Base-by-base conservation (phyloP, 2,113 vertebrate species). In the Candoia aspera region DNA sequence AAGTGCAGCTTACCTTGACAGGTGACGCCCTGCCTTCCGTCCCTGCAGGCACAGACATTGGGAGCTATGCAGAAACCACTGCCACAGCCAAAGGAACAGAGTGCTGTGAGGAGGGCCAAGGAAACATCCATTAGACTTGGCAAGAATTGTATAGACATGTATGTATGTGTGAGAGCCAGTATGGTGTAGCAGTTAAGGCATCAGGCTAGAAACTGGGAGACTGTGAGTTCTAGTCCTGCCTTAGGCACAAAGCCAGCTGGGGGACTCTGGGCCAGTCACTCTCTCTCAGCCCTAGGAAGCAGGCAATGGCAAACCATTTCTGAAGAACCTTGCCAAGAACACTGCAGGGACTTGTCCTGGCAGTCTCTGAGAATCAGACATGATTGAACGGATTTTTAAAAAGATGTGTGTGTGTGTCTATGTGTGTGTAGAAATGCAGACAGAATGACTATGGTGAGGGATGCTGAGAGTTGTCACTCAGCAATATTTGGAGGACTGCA, bases 51-150 rank as follows among this genome's bases (percentile, higher is more conserved):
- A 90, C 98, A 98, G 91, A 98, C 95, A 12, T 98, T 98, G 95
- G 98, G 98, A 33, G 98, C 97, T 0, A 98, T 86, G 93, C 98
- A 98, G 89, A 96, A 94, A 8, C 98, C 98, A 0, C 91, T 93
- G 29, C 98, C 98, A 0, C 98, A 98, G 91, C 98, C 98, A 0
- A 97, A 98, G 95, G 97, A 96, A 92, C 98, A 98, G 24, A 98
- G 96, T 0, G 98, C 98, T 97, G 90, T 6, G 42, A 89, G 90
- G 91, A 90, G 21, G 59, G 60, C 2, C 33, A 73, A 94, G 92
- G 79, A 86, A 21, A 90, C 0, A 1, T 13, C 2, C 0, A 4
- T 95, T 58, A 96, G 92, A 54, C 49, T 8, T 15, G 17, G 2
- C 0, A 0, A 42, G 4, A 58, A 10, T 9, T 19, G 23, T 37